Conservation (phyloP, 1,140 invertebrate genomes). For the Delia radicum region DNA sequence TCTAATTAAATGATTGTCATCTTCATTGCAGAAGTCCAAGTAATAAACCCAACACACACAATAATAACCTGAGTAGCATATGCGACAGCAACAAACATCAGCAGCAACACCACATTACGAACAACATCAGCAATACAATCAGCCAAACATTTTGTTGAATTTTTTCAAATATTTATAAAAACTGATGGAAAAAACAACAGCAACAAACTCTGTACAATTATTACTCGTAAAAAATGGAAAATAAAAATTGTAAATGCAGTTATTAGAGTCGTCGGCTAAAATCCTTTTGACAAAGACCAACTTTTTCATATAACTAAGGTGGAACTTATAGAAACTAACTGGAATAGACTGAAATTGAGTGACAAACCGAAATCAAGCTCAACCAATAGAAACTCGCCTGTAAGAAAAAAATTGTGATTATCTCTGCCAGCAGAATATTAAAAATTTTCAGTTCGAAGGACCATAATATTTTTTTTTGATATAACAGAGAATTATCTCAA, state of each 20-base stretch:
- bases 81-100: neutral
- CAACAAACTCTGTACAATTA: neutral
- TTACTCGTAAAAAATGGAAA: neutral
- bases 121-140: neutral
- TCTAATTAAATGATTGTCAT: slow-evolving; percentile 57
- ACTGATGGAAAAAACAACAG: neutral
- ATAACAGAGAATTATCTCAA: no score
- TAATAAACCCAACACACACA: slow-evolving; percentile 18
- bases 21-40: slow-evolving; percentile 29
- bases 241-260: neutral
- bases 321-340: no score
- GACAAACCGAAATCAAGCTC: no score
- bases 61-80: neutral
- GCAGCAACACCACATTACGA: neutral
- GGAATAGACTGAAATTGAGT: no score
- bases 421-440: no score
- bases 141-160: neutral
- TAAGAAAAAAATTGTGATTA: no score
- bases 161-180: neutral
- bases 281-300: slow-evolving; percentile 1
- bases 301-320: no score
- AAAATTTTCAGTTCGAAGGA: neutral
- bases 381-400: no score
- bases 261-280: slow-evolving; percentile 1
- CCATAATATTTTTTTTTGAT: no score